Conservation (phyloP, 2,888 invertebrate genomes). For the Phengaris alcon region DNA sequence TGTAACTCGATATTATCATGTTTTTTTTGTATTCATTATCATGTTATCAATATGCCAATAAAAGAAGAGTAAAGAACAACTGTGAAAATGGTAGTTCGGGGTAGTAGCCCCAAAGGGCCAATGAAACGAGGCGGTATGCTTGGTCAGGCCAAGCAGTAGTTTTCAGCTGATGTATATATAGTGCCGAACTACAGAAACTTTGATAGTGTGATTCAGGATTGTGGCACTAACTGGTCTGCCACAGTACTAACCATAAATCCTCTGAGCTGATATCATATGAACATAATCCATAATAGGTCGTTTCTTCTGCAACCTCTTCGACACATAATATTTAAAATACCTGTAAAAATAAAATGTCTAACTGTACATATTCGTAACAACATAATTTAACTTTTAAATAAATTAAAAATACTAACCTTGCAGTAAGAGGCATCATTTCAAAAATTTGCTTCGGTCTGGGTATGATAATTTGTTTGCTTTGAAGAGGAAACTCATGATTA, state of each 20-base stretch:
- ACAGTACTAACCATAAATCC: slow-evolving; percentile 87
- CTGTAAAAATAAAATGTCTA: slow-evolving; percentile 65
- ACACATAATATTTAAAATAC: slow-evolving; percentile 85
- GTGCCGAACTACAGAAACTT: no score
- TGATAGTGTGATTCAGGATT: no score
- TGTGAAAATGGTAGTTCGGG: no score
- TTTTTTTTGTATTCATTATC: no score
- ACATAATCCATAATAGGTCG: slow-evolving; percentile 90
- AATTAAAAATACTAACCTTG: slow-evolving; percentile 77
- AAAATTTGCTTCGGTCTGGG: slow-evolving; percentile 85
- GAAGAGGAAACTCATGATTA: slow-evolving; percentile 86
- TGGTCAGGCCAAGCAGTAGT: no score
- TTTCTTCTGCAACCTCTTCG: slow-evolving; percentile 81
- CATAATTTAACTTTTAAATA: background rate
- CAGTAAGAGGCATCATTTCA: slow-evolving; percentile 83
- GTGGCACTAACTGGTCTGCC: background rate
- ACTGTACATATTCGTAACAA: background rate
- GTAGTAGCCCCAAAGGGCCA: no score
- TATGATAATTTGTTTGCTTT: slow-evolving; percentile 82
- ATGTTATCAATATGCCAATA: background rate
- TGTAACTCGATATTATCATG: no score
- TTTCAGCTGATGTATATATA: no score
- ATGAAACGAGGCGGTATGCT: no score
- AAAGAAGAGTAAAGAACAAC: background rate
- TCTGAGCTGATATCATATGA: slow-evolving; percentile 83